Conservation (phyloP, 2,888 invertebrate species). For the Plagodis dolabraria region DNA sequence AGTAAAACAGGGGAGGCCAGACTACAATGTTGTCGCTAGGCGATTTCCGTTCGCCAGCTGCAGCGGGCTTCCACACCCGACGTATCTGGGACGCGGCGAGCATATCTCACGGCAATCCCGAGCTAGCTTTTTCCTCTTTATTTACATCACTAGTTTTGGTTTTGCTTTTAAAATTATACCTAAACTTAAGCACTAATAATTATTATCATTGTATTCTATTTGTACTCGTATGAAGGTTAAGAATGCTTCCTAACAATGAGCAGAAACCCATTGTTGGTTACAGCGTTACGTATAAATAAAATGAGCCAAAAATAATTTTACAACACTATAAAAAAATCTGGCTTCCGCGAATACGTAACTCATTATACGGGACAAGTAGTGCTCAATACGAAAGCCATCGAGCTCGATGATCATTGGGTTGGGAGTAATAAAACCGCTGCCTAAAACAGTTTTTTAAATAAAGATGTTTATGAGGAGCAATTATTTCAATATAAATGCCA, state of each 20-base stretch:
- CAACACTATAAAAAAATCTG: slow-evolving; percentile 32
- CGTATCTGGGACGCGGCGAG: slow-evolving; percentile 74
- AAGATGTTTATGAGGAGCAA: neutral
- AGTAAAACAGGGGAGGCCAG: slow-evolving; percentile 57
- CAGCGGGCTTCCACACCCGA: slow-evolving; percentile 61
- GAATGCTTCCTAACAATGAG: slow-evolving; percentile 14
- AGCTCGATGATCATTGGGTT: slow-evolving; percentile 32
- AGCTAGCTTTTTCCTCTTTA: slow-evolving; percentile 20
- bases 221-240: neutral
- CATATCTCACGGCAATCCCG: slow-evolving; percentile 49
- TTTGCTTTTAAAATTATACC: slow-evolving; percentile 1
- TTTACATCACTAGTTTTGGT: slow-evolving; percentile 6
- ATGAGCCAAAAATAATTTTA: slow-evolving; percentile 37
- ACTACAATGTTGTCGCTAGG: slow-evolving; percentile 79
- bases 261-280: slow-evolving; percentile 30
- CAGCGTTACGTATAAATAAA: slow-evolving; percentile 33
- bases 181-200: too few species aligned
- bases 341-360: slow-evolving; percentile 33
- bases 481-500: neutral
- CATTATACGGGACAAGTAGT: slow-evolving; percentile 34
- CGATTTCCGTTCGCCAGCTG: slow-evolving; percentile 77
- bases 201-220: too few species aligned
- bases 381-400: slow-evolving; percentile 28
- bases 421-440: slow-evolving; percentile 27
- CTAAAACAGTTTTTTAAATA: slow-evolving; percentile 24